Conservation (phyloP, 2,797 vertebrate genomes). For the Urosaurus nigricauda region DNA sequence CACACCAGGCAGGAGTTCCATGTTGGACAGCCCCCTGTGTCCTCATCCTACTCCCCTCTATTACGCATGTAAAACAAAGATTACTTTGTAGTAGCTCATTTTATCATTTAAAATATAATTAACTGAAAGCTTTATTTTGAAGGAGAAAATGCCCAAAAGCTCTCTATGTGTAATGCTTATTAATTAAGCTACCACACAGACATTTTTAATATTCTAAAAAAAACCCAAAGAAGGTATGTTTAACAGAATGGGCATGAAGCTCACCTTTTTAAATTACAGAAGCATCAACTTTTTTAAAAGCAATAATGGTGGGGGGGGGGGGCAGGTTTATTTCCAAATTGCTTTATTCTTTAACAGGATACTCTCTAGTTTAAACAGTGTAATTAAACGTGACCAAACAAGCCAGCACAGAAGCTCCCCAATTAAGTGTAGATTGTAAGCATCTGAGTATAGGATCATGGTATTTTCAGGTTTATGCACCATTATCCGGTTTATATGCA, state of each 20-base stretch:
- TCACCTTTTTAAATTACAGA: background rate
- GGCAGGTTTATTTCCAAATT: background rate
- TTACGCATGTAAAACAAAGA: background rate
- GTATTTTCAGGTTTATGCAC: too few relatives aligned
- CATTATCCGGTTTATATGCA: too few relatives aligned
- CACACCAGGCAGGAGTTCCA: too few relatives aligned
- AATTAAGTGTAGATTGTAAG: too few relatives aligned
- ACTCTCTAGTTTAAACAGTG: background rate
- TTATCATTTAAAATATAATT: background rate
- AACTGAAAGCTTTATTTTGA: slow-evolving; percentile 13
- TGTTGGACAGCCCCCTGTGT: background rate
- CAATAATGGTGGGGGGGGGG: background rate
- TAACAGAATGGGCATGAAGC: background rate
- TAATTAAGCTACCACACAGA: too few relatives aligned
- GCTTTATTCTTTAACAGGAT: background rate
- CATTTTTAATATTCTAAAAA: background rate
- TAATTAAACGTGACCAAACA: background rate
- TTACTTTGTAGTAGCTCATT: slow-evolving; percentile 23
- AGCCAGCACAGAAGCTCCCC: background rate
- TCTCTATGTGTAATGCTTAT: background rate
- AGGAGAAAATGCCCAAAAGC: background rate
- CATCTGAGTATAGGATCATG: too few relatives aligned
- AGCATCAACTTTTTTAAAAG: background rate
- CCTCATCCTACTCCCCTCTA: background rate
- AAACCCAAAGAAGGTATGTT: background rate